Conservation (phyloP, 2,113 vertebrate genomes). For the Oryctolagus cuniculus region DNA sequence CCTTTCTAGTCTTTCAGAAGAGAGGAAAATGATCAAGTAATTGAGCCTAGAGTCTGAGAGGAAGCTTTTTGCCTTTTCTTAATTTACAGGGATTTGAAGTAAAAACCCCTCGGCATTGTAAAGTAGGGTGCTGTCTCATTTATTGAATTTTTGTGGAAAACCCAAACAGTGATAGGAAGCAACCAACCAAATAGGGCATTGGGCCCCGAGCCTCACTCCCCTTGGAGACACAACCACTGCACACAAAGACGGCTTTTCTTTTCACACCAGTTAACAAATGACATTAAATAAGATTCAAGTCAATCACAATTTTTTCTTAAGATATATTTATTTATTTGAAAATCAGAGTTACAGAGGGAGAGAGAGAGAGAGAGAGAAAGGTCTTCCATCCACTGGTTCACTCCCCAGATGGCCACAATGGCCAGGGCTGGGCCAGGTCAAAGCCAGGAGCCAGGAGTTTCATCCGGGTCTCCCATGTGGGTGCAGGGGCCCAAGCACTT, state of each 20-base stretch:
- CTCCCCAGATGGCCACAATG: too few species aligned
- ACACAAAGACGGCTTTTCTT: background rate
- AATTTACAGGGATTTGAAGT: slow-evolving; percentile 54
- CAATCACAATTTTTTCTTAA: too few species aligned
- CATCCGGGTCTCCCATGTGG: too few species aligned
- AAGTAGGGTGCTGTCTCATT: slow-evolving; percentile 41
- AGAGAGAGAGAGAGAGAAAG: too few species aligned
- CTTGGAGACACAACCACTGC: background rate
- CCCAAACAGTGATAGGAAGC: background rate
- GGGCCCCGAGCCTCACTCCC: background rate
- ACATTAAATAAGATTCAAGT: slow-evolving; percentile 16
- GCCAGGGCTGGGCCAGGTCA: too few species aligned
- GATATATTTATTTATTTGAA: too few species aligned
- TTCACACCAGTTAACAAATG: slow-evolving; percentile 61
- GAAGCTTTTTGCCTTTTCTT: slow-evolving; percentile 36
- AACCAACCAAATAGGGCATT: background rate
- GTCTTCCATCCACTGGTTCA: too few species aligned
- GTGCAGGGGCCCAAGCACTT: too few species aligned
- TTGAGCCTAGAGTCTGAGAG: slow-evolving; percentile 31
- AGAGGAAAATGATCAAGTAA: slow-evolving; percentile 25
- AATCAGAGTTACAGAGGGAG: too few species aligned
- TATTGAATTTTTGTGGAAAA: slow-evolving; percentile 54
- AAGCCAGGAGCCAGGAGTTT: too few species aligned
- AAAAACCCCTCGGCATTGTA: slow-evolving; percentile 37
- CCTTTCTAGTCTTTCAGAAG: slow-evolving; percentile 28